Evolutionary conservation across 2,113 vertebrate species (phyloP).

Genomic region (Ameiurus melas): DNA sequence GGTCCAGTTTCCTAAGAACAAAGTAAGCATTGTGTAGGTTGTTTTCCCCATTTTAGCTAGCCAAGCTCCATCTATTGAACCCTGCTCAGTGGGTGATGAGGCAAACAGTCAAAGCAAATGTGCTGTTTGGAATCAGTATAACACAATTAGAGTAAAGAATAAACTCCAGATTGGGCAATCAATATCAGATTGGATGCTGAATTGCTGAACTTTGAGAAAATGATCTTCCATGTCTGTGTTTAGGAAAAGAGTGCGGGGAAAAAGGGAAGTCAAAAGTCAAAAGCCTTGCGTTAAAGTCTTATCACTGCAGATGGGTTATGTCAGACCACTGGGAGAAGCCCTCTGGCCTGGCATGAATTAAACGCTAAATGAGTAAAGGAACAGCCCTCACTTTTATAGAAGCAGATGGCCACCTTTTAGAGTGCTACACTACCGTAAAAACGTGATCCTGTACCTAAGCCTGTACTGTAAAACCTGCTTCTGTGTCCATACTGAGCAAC

Average conservation of each 20-base stretch:
- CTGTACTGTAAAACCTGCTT: constrained; percentile 11
- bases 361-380: constrained; percentile 3
- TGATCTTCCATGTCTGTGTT: constrained; percentile 14
- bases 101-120: constrained; percentile 60
- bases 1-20: constrained; percentile 48
- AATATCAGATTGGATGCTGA: constrained; percentile 30
- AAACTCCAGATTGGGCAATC: constrained; percentile 8
- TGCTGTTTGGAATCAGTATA: constrained; percentile 38
- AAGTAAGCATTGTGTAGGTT: constrained; percentile 53
- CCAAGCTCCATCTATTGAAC: constrained; percentile 61
- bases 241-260: not conserved
- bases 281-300: not conserved
- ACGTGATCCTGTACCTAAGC: not conserved
- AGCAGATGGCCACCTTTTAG: constrained; percentile 27
- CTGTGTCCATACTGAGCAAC: constrained; percentile 11
- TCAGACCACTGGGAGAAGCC: constrained; percentile 39
- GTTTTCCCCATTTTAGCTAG: constrained; percentile 58
- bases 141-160: constrained; percentile 24
- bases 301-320: not conserved
- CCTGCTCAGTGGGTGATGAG: constrained; percentile 60
- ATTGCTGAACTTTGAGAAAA: constrained; percentile 15
- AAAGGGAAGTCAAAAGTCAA: not conserved
- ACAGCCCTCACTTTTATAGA: constrained; percentile 30
- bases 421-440: constrained; percentile 19
- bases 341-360: constrained; percentile 7